Conservation (phyloP, 2,797 vertebrate species). For the Lindbergichthys nudifrons region DNA sequence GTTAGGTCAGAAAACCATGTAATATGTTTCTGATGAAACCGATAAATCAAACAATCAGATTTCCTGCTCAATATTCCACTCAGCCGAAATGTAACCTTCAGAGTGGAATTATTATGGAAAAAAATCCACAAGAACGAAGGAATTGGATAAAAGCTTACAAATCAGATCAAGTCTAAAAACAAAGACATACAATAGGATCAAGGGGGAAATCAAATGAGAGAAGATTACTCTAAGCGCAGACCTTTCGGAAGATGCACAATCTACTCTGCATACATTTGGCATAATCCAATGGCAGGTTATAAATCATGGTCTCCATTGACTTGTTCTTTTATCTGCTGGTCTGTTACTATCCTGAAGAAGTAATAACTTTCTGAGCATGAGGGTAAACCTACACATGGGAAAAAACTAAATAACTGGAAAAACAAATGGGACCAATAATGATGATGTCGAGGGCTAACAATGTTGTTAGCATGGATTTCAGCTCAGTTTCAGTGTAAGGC, state of each 20-base stretch:
- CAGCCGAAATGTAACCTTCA: conserved; percentile 29
- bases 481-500: conserved; percentile 46
- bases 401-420: conserved; percentile 38
- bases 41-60: background rate
- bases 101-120: conserved; percentile 14
- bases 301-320: conserved; percentile 22
- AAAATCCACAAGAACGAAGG: conserved; percentile 22
- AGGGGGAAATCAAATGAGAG: conserved; percentile 36
- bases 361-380: conserved; percentile 19
- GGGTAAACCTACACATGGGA: conserved; percentile 20
- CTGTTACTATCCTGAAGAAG: conserved; percentile 39
- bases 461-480: conserved; percentile 66
- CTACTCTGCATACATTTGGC: conserved; percentile 22
- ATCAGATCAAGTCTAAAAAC: conserved; percentile 37
- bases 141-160: conserved; percentile 48
- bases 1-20: conserved; percentile 6
- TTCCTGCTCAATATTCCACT: conserved; percentile 6
- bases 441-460: conserved; percentile 54
- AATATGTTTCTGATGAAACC: conserved; percentile 8
- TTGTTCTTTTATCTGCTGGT: conserved; percentile 22
- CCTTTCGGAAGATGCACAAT: conserved; percentile 23
- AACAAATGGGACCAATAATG: conserved; percentile 60
- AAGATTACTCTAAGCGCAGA: conserved; percentile 12
- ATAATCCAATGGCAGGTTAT: conserved; percentile 38
- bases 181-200: conserved; percentile 42